A percentile compares a stretch with the other conserved stretches of the same genome.
Conservation (phyloP, 2,888 invertebrate genomes). For the Tetragonula carbonaria region DNA sequence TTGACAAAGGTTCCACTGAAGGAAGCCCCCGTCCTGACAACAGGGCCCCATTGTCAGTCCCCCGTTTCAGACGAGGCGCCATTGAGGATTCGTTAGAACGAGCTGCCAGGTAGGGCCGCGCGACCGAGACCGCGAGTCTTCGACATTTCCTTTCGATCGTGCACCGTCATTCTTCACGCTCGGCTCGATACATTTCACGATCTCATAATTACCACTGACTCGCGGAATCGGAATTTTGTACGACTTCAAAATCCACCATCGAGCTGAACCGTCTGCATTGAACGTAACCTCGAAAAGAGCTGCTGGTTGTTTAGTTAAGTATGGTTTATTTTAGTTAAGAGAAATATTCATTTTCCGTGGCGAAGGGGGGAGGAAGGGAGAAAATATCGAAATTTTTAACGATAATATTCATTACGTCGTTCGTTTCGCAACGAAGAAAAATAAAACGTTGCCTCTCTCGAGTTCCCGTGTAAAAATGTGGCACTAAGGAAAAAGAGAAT, state of each 20-base stretch:
- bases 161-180: constrained; percentile 53
- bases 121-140: constrained; percentile 52
- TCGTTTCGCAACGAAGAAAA: no score
- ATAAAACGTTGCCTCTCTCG: background rate
- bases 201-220: constrained; percentile 16
- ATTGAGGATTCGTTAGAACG: constrained; percentile 76
- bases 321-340: background rate
- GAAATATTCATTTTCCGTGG: background rate
- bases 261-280: no score
- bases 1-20: constrained; percentile 74
- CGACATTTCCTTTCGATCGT: constrained; percentile 63
- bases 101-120: constrained; percentile 68
- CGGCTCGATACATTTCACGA: constrained; percentile 28
- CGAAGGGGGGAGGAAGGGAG: no score
- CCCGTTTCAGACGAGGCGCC: constrained; percentile 71
- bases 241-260: background rate
- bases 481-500: background rate
- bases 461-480: background rate
- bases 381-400: background rate
- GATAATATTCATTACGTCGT: background rate
- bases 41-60: constrained; percentile 78
- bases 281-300: background rate
- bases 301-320: background rate
- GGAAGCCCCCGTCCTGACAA: constrained; percentile 77
- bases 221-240: background rate